Conservation (phyloP, 2,113 vertebrate species). For the Carassius carassius region DNA sequence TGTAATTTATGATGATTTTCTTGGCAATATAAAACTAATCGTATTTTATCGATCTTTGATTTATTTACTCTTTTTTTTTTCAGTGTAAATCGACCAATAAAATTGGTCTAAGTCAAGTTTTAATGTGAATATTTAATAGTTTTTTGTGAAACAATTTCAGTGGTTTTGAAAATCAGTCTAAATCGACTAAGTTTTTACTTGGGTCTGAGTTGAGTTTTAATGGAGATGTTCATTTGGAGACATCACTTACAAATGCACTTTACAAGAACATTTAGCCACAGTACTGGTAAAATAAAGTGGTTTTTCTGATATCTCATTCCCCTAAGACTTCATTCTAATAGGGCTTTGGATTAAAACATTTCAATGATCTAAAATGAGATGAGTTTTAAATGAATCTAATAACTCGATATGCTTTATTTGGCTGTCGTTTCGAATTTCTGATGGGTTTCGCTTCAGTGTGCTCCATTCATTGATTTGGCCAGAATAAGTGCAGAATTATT, state of each 20-base stretch:
- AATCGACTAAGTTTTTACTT: neutral
- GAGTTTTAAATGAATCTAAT: neutral
- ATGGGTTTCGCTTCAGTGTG: neutral
- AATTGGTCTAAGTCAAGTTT: no score
- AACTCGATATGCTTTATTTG: neutral
- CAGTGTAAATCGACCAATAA: no score
- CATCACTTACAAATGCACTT: neutral
- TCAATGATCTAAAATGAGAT: neutral
- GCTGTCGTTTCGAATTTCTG: neutral
- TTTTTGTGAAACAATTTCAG: no score
- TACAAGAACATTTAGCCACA: neutral
- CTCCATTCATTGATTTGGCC: constrained; percentile 33
- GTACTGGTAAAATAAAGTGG: neutral
- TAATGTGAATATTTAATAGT: no score
- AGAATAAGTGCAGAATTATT: neutral
- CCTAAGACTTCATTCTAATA: neutral
- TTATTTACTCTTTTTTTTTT: no score
- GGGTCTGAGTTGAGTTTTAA: neutral
- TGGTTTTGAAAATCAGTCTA: neutral
- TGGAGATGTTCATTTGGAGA: neutral
- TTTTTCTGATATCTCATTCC: neutral
- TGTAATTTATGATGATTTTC: no score
- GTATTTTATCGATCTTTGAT: no score
- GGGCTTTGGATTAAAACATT: neutral
- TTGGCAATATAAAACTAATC: no score